Percentiles rank a stretch among this genome's conserved stretches.
phyloP scores from a whole-genome alignment of 30 jellyfish, hydroid and myxozoan genomes.

The Clytia hemisphaerica region DNA sequence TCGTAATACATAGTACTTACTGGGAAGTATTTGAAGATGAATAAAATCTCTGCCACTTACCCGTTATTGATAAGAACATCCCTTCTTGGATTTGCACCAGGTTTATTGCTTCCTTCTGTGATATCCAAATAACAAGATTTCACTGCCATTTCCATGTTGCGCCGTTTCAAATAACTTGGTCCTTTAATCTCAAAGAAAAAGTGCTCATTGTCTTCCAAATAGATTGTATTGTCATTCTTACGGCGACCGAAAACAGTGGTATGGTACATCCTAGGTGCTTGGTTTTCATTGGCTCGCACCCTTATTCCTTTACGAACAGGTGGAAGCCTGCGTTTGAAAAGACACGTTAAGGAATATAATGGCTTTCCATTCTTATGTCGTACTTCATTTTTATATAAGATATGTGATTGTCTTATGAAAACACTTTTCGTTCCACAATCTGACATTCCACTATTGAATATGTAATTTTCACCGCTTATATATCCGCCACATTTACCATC shows the following conservation, averaged over 20 bases:
- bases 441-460: background rate
- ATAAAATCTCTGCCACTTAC: too few relatives aligned
- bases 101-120: background rate
- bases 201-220: slow-evolving; percentile 1
- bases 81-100: background rate
- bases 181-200: background rate
- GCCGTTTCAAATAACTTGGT: background rate
- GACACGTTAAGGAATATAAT: background rate
- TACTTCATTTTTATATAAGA: slow-evolving; percentile 5
- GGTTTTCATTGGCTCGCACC: background rate
- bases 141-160: background rate
- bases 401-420: background rate
- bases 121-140: background rate
- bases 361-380: slow-evolving; percentile 13
- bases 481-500: slow-evolving; percentile 5
- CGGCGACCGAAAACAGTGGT: slow-evolving; percentile 13
- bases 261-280: background rate
- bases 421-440: background rate
- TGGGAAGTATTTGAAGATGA: too few relatives aligned
- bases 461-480: background rate
- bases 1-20: too few relatives aligned
- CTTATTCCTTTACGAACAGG: background rate
- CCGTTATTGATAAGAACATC: background rate
- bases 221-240: background rate
- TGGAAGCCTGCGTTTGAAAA: background rate